Percentiles rank a stretch among this genome's conserved stretches.
phyloP scores from a whole-genome alignment of 2,888 invertebrate genomes.

The Gymnocheta viridis region DNA sequence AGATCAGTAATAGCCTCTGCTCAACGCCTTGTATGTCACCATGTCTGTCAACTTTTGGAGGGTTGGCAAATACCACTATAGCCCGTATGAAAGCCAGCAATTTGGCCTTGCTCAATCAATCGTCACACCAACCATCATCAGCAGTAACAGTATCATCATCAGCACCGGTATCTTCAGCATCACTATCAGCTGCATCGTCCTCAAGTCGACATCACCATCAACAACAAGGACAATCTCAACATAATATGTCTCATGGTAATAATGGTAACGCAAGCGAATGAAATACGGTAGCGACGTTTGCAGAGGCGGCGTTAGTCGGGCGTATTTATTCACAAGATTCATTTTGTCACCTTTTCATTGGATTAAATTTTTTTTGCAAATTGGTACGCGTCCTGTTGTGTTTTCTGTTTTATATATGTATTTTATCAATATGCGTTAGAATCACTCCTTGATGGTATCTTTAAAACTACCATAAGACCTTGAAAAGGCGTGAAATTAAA shows the following conservation, averaged over 20 bases:
- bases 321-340: constrained; percentile 74
- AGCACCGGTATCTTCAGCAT: constrained; percentile 68
- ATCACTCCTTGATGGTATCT: constrained; percentile 53
- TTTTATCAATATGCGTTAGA: constrained; percentile 59
- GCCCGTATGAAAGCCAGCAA: constrained; percentile 85
- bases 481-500: constrained; percentile 41
- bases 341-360: constrained; percentile 63
- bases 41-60: constrained; percentile 83
- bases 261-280: constrained; percentile 76
- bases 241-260: constrained; percentile 41
- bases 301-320: constrained; percentile 76
- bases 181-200: constrained; percentile 64
- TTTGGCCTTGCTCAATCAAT: constrained; percentile 85
- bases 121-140: constrained; percentile 71
- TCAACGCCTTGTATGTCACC: constrained; percentile 89
- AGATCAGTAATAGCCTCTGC: constrained; percentile 90
- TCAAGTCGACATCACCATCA: constrained; percentile 50
- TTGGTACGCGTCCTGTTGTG: constrained; percentile 52
- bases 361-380: constrained; percentile 53
- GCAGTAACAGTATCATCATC: constrained; percentile 68
- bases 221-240: constrained; percentile 63
- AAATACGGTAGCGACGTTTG: constrained; percentile 78
- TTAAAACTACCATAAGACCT: constrained; percentile 51
- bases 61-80: constrained; percentile 82
- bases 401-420: constrained; percentile 57